Evolutionary conservation across 2,888 invertebrate species (phyloP), one percentile per base, ranked within the genome.

Genomic region (Lithophane leautieri): DNA sequence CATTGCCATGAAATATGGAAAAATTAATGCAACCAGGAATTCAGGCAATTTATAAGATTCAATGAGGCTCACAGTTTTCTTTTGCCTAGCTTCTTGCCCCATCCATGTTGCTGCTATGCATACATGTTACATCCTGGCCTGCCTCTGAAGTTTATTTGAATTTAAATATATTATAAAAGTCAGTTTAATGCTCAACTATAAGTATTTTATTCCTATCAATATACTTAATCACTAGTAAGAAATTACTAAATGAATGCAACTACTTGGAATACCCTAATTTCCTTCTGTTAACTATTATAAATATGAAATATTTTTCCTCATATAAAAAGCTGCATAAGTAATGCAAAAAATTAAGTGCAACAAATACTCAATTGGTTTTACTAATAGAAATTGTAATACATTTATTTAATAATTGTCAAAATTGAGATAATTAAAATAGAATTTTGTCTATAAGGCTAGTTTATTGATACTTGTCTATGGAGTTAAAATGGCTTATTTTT

Each of bases 161-260:
- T 52, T 82, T 52, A 52, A 73, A 63, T 70, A 70, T 76, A 63
- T 65, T 67, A 66, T 61, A 61, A 66, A 75, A 72, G 68, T 81
- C 58, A 58, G 62, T 81, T 56, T 67, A 67, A 82, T 77, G 22
- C 82, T 63, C 77, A 85, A 70, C 22, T 70, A 58, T 61, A 74
- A 42, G 42, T 80, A 71, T 73, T 67, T 79, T 72, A 85, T 70
- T 71, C 52, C 70, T 78, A 87, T 58, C 67, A 70, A 69, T 78
- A 78, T 79, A 61, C 88, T 83, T 86, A 86, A 67, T 73, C 28
- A 61, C 78, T 76, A 82, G n/a, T 67, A 73, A 77, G 63, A 76
- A 78, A 62, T 86, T 70, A 75, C 72, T 68, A 78, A 63, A 73
- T 76, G 25, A 71, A 63, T 76, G 44, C 69, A 74, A 62, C 67